A percentile compares a stretch with the other conserved stretches of the same genome.
phyloP scores from a whole-genome alignment of 2,113 vertebrate genomes.

The Poeciliopsis retropinna region DNA sequence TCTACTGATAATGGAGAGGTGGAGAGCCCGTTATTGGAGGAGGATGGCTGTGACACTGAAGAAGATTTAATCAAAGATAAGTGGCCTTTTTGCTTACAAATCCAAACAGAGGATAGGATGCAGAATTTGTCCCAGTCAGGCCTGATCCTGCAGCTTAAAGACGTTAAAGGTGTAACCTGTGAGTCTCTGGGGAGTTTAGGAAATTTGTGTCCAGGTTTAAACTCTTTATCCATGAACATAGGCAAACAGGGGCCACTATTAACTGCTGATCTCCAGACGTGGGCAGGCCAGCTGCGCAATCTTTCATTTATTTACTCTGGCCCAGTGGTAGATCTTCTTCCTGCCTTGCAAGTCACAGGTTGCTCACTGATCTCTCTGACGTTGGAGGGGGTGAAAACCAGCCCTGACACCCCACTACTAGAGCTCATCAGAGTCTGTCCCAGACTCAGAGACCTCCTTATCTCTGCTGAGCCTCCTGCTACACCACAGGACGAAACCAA shows the following conservation, averaged over 20 bases:
- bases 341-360: conserved; percentile 57
- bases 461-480: conserved; percentile 66
- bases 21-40: conserved; percentile 23
- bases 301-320: conserved; percentile 67
- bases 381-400: conserved; percentile 75
- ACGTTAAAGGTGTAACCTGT: conserved; percentile 62
- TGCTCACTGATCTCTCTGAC: conserved; percentile 69
- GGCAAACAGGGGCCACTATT: conserved; percentile 35
- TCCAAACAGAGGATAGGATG: conserved; percentile 6
- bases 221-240: conserved; percentile 61
- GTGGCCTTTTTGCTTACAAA: background rate
- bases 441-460: conserved; percentile 65
- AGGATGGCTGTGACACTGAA: conserved; percentile 23
- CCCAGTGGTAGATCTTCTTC: conserved; percentile 57
- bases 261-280: conserved; percentile 56
- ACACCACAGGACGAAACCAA: conserved; percentile 18
- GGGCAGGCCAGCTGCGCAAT: conserved; percentile 64
- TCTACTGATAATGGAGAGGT: conserved; percentile 9
- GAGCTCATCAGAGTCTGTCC: conserved; percentile 70
- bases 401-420: conserved; percentile 53
- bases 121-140: conserved; percentile 15
- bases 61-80: conserved; percentile 22
- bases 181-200: conserved; percentile 59
- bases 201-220: conserved; percentile 68
- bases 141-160: conserved; percentile 60